These are phyloP conservation scores for Phymatocera aterrima DNA, from an alignment of 2,888 invertebrate species.

Conservation along the genomic window DNA sequence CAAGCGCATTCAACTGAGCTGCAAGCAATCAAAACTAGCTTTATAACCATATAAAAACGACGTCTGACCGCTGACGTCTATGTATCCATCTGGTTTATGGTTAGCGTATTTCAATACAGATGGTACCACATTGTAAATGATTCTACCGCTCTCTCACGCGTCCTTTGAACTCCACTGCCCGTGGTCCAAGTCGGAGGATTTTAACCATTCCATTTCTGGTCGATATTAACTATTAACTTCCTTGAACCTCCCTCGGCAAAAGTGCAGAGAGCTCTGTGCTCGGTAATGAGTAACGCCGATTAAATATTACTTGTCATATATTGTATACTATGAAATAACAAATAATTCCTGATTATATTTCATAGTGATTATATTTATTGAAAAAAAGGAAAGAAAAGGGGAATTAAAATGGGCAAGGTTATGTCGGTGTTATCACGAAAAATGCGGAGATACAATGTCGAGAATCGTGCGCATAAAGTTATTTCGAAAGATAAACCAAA, in stretches of 20 bases:
- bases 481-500: constrained; percentile 81
- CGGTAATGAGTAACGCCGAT: too few relatives aligned
- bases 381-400: not conserved
- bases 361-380: not conserved
- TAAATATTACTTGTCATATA: too few relatives aligned
- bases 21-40: not conserved
- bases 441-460: constrained; percentile 83
- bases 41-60: not conserved
- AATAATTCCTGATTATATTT: not conserved
- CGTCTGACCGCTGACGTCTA: not conserved
- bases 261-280: too few relatives aligned
- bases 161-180: not conserved
- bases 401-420: constrained; percentile 80
- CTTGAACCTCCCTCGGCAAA: too few relatives aligned
- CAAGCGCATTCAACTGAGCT: not conserved
- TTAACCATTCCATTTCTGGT: too few relatives aligned
- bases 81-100: not conserved
- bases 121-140: not conserved
- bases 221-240: too few relatives aligned
- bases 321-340: not conserved
- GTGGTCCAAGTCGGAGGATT: not conserved
- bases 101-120: constrained; percentile 1
- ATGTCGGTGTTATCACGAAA: constrained; percentile 79
- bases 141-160: not conserved
- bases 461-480: constrained; percentile 84